Conservation (phyloP, 2,888 invertebrate genomes). For the Phyllotreta cruciferae region DNA sequence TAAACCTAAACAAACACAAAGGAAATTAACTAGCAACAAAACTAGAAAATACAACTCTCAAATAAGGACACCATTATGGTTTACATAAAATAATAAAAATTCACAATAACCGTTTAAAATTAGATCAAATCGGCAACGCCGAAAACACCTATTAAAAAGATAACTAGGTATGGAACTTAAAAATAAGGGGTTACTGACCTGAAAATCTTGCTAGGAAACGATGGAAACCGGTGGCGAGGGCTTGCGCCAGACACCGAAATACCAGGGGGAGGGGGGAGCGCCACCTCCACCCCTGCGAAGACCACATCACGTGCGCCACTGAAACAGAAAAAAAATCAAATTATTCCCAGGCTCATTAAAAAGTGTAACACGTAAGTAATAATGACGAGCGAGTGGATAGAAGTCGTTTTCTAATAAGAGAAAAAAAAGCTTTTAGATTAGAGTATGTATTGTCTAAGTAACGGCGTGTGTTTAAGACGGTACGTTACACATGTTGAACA, state of each 20-base stretch:
- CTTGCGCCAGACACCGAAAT: slow-evolving; percentile 59
- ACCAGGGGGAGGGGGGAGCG: slow-evolving; percentile 54
- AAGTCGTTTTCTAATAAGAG: slow-evolving; percentile 6
- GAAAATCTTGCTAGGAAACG: slow-evolving; percentile 68
- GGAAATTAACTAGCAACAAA: too few relatives aligned
- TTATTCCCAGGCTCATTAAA: slow-evolving; percentile 28
- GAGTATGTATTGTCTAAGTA: slow-evolving; percentile 1
- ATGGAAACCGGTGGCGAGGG: slow-evolving; percentile 61
- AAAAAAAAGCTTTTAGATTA: slow-evolving; percentile 15
- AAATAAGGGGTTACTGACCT: slow-evolving; percentile 61
- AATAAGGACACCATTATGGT: not conserved
- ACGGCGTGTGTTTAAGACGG: slow-evolving; percentile 1
- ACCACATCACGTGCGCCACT: slow-evolving; percentile 64
- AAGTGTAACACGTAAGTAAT: slow-evolving; percentile 19
- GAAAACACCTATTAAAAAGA: slow-evolving; percentile 26
- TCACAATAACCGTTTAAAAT: not conserved
- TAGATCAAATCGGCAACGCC: slow-evolving; percentile 20
- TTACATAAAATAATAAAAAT: not conserved
- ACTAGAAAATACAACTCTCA: too few relatives aligned
- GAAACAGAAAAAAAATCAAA: slow-evolving; percentile 50
- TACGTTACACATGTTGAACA: slow-evolving; percentile 5
- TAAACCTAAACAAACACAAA: not conserved
- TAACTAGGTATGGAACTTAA: slow-evolving; percentile 25
- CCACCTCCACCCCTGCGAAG: slow-evolving; percentile 55
- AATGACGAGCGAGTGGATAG: slow-evolving; percentile 9